phyloP scores from a whole-genome alignment of 2,888 invertebrate species.

The Seira ritae region DNA sequence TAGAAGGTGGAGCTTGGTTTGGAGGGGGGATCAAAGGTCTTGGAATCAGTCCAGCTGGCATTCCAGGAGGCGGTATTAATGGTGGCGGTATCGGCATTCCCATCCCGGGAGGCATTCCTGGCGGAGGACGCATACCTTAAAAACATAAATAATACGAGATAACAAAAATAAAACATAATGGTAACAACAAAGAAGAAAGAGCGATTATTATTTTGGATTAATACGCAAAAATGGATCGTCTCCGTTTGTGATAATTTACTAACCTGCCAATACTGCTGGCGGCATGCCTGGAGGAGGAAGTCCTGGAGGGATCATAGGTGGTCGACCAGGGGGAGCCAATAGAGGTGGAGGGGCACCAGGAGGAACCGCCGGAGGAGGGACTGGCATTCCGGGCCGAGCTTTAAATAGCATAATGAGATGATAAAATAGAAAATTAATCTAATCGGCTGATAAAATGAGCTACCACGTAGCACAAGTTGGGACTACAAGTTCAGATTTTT shows the following conservation, averaged over 20 bases:
- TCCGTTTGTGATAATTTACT: no score
- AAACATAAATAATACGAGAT: neutral
- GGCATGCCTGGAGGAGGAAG: constrained; percentile 70
- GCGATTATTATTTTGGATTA: no score
- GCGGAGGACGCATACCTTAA: constrained; percentile 77
- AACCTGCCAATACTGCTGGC: constrained; percentile 64
- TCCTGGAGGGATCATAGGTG: constrained; percentile 74
- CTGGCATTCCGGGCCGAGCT: constrained; percentile 72
- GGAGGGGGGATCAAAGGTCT: constrained; percentile 66
- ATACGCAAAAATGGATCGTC: no score
- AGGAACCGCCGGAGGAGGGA: constrained; percentile 74
- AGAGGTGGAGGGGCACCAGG: constrained; percentile 79
- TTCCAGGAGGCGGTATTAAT: constrained; percentile 78
- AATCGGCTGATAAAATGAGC: no score
- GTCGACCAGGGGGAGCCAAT: constrained; percentile 77
- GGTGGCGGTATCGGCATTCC: constrained; percentile 75
- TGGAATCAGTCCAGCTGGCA: constrained; percentile 70
- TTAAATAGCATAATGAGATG: no score
- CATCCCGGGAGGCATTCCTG: constrained; percentile 83
- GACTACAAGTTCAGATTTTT: neutral
- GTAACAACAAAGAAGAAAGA: no score
- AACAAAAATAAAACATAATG: no score
- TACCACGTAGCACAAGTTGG: no score
- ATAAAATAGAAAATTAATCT: no score
- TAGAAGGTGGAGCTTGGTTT: constrained; percentile 48